Conservation (phyloP, 2,113 vertebrate species). For the Pyrgilauda ruficollis region DNA sequence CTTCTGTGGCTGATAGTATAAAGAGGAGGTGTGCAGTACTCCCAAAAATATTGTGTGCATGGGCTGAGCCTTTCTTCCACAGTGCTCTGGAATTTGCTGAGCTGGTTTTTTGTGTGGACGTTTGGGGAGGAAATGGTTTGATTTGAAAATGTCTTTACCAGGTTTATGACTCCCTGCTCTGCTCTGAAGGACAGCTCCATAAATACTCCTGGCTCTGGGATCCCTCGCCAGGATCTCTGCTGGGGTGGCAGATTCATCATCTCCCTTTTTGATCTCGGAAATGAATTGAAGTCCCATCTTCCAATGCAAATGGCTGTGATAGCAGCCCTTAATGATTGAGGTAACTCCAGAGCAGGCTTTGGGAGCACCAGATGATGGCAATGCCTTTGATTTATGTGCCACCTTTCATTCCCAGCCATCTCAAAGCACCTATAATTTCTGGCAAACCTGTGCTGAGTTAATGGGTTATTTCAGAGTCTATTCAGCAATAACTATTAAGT, state of each 20-base stretch:
- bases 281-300: background rate
- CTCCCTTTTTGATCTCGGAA: slow-evolving; percentile 18
- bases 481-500: slow-evolving; percentile 49
- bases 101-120: background rate
- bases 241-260: background rate
- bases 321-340: slow-evolving; percentile 14
- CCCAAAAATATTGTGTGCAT: background rate
- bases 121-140: background rate
- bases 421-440: slow-evolving; percentile 52
- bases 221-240: background rate
- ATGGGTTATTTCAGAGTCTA: slow-evolving; percentile 27
- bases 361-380: slow-evolving; percentile 1
- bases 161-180: background rate
- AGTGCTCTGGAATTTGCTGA: background rate
- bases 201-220: background rate
- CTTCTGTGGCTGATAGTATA: background rate
- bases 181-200: slow-evolving; percentile 23
- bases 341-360: slow-evolving; percentile 6
- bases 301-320: background rate
- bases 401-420: slow-evolving; percentile 29
- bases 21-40: background rate
- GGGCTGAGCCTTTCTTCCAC: background rate
- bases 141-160: background rate
- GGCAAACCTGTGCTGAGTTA: slow-evolving; percentile 18
- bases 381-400: slow-evolving; percentile 36